Evolutionary conservation across 2,797 vertebrate species (phyloP).

Genomic region (Philypnodon macrostomus): DNA sequence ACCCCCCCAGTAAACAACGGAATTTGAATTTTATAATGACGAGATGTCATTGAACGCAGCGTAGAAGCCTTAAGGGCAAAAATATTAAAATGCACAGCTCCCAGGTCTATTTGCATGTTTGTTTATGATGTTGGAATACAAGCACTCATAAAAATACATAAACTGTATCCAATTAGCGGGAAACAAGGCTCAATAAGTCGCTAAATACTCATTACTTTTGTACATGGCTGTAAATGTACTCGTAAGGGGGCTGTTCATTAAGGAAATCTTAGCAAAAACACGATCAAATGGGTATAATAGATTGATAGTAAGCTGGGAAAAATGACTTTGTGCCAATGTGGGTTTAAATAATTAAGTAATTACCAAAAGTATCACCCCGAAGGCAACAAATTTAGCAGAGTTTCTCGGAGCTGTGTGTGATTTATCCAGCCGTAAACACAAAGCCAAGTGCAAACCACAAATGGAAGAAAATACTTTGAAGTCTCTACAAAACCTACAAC

Average conservation of each 20-base stretch:
- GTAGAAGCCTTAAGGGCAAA: slow-evolving; percentile 35
- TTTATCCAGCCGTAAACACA: slow-evolving; percentile 5
- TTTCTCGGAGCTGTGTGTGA: slow-evolving; percentile 1
- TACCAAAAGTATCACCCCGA: background rate
- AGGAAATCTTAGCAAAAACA: background rate
- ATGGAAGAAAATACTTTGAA: slow-evolving; percentile 8
- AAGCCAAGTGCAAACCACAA: background rate
- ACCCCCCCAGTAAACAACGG: slow-evolving; percentile 61
- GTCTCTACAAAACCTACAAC: slow-evolving; percentile 2
- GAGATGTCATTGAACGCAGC: slow-evolving; percentile 58
- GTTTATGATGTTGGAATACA: slow-evolving; percentile 31
- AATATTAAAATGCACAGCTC: slow-evolving; percentile 43
- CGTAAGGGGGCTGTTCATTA: background rate
- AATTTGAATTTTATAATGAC: slow-evolving; percentile 56
- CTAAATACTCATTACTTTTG: slow-evolving; percentile 28
- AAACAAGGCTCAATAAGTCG: slow-evolving; percentile 27
- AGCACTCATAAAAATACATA: slow-evolving; percentile 32
- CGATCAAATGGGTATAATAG: too few species aligned
- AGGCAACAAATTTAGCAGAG: background rate
- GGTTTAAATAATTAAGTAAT: slow-evolving; percentile 2
- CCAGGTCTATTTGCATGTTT: slow-evolving; percentile 51
- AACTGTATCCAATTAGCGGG: slow-evolving; percentile 35
- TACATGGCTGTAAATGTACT: slow-evolving; percentile 7
- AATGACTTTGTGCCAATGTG: background rate
- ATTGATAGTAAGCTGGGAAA: background rate